These are phyloP conservation scores for Danio albolineatus DNA, from an alignment of 2,797 vertebrate species.

Conservation along the genomic window DNA sequence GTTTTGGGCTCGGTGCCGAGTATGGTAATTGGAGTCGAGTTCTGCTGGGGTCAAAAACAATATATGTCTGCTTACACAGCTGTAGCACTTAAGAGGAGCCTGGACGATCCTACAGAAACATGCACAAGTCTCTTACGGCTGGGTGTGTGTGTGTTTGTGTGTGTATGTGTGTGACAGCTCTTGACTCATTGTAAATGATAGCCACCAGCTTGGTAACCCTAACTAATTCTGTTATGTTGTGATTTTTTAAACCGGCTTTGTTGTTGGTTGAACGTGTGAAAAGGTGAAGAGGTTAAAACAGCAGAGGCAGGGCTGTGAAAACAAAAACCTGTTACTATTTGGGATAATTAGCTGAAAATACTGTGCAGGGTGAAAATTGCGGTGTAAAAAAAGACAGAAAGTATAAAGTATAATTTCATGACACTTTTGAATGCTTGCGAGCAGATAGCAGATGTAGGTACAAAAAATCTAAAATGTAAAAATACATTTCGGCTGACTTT, in stretches of 20 bases:
- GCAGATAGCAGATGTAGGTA: too few species aligned
- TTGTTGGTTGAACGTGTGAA: conserved; percentile 33
- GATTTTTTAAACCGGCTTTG: conserved; percentile 6
- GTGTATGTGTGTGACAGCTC: conserved; percentile 14
- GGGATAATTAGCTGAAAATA: not conserved
- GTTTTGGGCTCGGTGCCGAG: conserved; percentile 50
- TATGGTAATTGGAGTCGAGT: conserved; percentile 64
- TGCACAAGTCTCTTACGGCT: conserved; percentile 48
- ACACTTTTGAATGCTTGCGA: too few species aligned
- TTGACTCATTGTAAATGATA: conserved; percentile 52
- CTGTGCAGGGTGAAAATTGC: not conserved
- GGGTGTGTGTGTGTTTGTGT: conserved; percentile 2
- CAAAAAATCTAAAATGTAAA: not conserved
- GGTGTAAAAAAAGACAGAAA: too few species aligned
- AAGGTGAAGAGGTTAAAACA: conserved; percentile 6
- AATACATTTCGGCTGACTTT: not conserved
- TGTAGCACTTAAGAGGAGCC: conserved; percentile 73
- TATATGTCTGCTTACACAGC: conserved; percentile 79
- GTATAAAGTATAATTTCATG: not conserved
- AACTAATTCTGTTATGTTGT: conserved; percentile 36
- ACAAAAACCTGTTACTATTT: not conserved
- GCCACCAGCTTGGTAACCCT: conserved; percentile 19
- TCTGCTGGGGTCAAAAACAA: conserved; percentile 72
- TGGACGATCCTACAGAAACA: conserved; percentile 57
- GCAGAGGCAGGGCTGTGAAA: not conserved